phyloP scores from a whole-genome alignment of 2,888 invertebrate genomes.

The Malacosoma neustria region DNA sequence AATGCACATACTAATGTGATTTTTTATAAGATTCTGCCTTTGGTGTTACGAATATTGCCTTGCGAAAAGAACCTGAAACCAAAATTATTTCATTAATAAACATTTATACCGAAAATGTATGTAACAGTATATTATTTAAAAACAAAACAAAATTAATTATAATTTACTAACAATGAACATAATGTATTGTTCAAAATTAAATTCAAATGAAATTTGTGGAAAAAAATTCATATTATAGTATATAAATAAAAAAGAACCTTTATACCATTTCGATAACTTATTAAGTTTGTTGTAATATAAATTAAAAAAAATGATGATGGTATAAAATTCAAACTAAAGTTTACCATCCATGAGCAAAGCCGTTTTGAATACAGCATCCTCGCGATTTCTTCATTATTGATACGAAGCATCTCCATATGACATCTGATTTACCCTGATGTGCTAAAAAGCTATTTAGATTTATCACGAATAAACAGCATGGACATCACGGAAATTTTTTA shows the following conservation, averaged over 20 bases:
- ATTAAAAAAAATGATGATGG: background rate
- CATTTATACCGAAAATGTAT: too few species aligned
- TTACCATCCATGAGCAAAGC: background rate
- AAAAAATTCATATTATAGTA: background rate
- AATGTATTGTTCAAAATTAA: background rate
- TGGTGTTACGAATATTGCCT: conserved; percentile 20
- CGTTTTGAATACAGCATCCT: background rate
- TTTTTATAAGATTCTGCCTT: too few species aligned
- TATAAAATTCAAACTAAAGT: background rate
- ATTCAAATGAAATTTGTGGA: background rate
- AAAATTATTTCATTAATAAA: too few species aligned
- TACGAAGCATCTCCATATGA: background rate
- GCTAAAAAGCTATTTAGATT: background rate
- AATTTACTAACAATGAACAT: background rate
- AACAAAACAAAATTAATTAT: conserved; percentile 5
- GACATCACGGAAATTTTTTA: too few species aligned
- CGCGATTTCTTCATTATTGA: background rate
- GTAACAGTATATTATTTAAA: too few species aligned
- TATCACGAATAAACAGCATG: too few species aligned
- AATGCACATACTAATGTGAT: too few species aligned
- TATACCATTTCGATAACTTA: too few species aligned
- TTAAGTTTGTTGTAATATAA: too few species aligned
- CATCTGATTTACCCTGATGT: background rate
- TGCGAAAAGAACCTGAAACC: conserved; percentile 43
- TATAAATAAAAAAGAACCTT: background rate